phyloP scores from a whole-genome alignment of 2,888 invertebrate genomes.

The Halictus quadricinctus region DNA sequence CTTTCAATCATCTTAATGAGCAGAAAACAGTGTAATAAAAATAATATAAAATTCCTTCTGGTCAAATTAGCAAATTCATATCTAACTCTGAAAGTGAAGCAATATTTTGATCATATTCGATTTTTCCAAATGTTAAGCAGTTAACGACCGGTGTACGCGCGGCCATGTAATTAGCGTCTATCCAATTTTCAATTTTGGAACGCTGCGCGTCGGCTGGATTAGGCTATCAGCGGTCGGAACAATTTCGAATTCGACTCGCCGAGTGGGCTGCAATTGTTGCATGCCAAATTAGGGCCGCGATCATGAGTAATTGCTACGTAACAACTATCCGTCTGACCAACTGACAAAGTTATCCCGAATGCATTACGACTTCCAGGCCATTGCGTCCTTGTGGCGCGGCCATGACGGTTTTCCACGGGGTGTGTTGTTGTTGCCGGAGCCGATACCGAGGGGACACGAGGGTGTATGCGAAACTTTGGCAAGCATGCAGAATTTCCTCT shows the following conservation, averaged over 20 bases:
- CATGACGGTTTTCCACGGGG: too few species aligned
- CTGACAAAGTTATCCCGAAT: conserved; percentile 1
- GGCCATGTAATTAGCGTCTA: background rate
- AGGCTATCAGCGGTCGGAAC: background rate
- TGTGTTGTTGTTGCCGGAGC: too few species aligned
- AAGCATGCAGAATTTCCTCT: conserved; percentile 18
- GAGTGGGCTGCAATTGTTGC: background rate
- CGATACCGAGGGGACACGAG: background rate
- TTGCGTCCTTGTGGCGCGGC: background rate
- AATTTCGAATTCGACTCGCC: background rate
- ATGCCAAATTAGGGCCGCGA: background rate
- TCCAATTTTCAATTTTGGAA: background rate
- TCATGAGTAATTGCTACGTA: conserved; percentile 5
- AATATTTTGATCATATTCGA: background rate
- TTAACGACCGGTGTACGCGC: background rate
- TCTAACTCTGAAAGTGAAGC: too few species aligned
- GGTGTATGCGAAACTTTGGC: conserved; percentile 13
- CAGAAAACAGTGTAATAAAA: too few species aligned
- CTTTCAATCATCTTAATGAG: too few species aligned
- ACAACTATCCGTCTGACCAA: conserved; percentile 13
- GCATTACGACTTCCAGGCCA: background rate
- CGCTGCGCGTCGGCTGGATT: background rate
- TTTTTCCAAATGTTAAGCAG: background rate
- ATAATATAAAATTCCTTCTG: too few species aligned
- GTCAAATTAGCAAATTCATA: too few species aligned